These are phyloP conservation scores for Empidonax traillii DNA, from an alignment of 2,113 vertebrate genomes.

Conservation along the genomic window DNA sequence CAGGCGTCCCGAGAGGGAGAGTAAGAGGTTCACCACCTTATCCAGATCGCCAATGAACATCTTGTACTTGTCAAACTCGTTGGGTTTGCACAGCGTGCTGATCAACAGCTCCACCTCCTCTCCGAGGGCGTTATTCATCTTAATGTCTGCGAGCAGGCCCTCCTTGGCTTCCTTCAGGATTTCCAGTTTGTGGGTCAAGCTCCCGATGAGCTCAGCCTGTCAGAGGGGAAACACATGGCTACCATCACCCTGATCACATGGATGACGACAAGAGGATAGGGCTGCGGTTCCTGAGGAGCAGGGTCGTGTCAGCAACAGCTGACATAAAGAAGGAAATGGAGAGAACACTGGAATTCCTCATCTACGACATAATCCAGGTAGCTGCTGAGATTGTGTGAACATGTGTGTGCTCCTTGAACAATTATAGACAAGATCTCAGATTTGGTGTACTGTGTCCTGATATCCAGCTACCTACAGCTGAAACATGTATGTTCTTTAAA, in stretches of 20 bases:
- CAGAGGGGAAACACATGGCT: not conserved
- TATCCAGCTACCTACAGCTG: not conserved
- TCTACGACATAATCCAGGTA: not conserved
- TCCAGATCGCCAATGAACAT: constrained; percentile 96
- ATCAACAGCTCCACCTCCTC: constrained; percentile 81
- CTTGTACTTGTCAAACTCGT: constrained; percentile 93
- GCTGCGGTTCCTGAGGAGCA: not conserved
- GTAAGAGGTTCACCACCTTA: constrained; percentile 92
- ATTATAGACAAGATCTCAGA: not conserved
- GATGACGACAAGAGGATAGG: not conserved
- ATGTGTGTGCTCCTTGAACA: not conserved
- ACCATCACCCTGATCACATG: not conserved
- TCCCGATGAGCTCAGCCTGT: constrained; percentile 88
- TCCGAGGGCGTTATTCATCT: constrained; percentile 79
- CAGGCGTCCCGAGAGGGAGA: constrained; percentile 91
- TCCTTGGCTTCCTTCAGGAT: constrained; percentile 84
- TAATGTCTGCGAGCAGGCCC: constrained; percentile 81
- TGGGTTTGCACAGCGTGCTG: constrained; percentile 84
- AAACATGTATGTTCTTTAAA: not conserved
- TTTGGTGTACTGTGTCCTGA: not conserved
- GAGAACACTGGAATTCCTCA: not conserved
- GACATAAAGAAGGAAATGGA: not conserved
- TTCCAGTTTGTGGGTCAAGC: constrained; percentile 81
- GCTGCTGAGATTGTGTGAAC: accelerated
- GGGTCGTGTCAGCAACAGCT: not conserved